These are phyloP conservation scores for Cheilosia grossa DNA, from an alignment of 2,888 invertebrate genomes.

Conservation along the genomic window DNA sequence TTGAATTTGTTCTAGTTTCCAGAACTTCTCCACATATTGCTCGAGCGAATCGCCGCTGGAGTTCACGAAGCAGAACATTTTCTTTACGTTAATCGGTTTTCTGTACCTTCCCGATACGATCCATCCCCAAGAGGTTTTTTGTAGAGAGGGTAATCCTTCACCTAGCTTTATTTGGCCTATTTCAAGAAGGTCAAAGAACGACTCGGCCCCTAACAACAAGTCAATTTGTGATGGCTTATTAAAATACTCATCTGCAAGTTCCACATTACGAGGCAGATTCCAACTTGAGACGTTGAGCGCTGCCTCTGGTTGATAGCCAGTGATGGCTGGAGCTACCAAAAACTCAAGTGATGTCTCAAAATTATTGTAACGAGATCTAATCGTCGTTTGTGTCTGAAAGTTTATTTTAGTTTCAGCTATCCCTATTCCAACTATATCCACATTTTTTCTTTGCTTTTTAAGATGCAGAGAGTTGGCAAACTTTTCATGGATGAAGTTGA, in stretches of 20 bases:
- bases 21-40: slow-evolving; percentile 25
- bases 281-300: slow-evolving; percentile 57
- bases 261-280: slow-evolving; percentile 61
- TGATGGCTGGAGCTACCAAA: slow-evolving; percentile 31
- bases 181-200: slow-evolving; percentile 30
- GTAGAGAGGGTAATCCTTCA: too few relatives aligned
- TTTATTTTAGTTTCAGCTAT: slow-evolving; percentile 44
- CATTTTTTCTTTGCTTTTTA: slow-evolving; percentile 6
- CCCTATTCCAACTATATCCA: slow-evolving; percentile 57
- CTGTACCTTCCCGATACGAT: slow-evolving; percentile 61
- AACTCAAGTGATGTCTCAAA: neutral
- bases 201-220: slow-evolving; percentile 65
- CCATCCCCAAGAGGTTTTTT: slow-evolving; percentile 65
- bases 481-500: slow-evolving; percentile 11
- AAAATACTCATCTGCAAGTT: slow-evolving; percentile 57
- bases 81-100: neutral
- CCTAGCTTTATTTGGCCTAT: neutral
- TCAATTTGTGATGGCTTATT: neutral
- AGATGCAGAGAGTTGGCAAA: neutral
- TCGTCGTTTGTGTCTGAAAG: slow-evolving; percentile 23
- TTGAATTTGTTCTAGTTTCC: slow-evolving; percentile 7
- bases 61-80: slow-evolving; percentile 15
- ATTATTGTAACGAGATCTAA: slow-evolving; percentile 14
- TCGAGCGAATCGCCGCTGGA: neutral
- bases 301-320: slow-evolving; percentile 69